Percentiles rank a stretch among this genome's conserved stretches.
Evolutionary conservation across 2,797 vertebrate genomes (phyloP).

Genomic region (Orestias chungarensis): DNA sequence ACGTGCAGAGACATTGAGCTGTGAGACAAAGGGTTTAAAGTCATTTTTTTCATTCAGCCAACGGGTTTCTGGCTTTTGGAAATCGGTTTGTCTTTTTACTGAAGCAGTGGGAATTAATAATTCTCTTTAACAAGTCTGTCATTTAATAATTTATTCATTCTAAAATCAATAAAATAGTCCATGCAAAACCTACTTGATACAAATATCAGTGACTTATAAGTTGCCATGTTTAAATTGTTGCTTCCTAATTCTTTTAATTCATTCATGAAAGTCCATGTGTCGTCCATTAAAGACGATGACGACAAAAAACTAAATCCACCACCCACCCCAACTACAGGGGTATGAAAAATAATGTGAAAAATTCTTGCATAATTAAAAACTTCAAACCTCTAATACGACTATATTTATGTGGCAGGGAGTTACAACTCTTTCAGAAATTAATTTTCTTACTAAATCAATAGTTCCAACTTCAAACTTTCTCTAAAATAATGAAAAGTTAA

Average conservation of each 20-base stretch:
- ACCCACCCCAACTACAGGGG: neutral
- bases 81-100: neutral
- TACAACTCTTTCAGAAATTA: neutral
- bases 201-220: neutral
- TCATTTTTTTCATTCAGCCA: slow-evolving; percentile 25
- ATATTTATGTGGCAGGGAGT: neutral
- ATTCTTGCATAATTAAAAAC: neutral
- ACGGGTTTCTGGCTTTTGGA: slow-evolving; percentile 12
- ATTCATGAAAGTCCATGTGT: neutral
- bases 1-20: slow-evolving; percentile 44
- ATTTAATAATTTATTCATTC: too few species aligned
- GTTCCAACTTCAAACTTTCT: neutral
- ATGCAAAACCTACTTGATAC: neutral
- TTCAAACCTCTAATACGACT: neutral
- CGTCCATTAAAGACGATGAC: neutral
- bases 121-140: neutral
- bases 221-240: neutral
- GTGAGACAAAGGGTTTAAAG: slow-evolving; percentile 34
- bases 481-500: too few species aligned
- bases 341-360: neutral
- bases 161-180: too few species aligned
- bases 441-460: neutral
- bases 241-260: neutral
- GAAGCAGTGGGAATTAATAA: neutral
- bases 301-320: neutral